Conservation (phyloP, 2,113 vertebrate species). For the Hypanus sabinus region DNA sequence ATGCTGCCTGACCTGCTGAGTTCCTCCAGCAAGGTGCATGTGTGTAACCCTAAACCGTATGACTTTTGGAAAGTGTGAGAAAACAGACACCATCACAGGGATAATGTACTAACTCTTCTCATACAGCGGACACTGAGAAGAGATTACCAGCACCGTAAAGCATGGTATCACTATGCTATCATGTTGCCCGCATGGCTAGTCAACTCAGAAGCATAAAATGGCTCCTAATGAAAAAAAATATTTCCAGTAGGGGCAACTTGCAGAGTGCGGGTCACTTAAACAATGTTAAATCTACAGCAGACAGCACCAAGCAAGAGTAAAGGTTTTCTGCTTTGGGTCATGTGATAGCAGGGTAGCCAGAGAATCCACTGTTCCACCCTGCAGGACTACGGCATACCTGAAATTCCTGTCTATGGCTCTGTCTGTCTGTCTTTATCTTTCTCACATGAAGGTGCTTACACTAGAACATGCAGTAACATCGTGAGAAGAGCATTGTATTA, state of each 20-base stretch:
- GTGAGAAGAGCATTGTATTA: neutral
- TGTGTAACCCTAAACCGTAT: too few species aligned
- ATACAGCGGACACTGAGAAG: too few species aligned
- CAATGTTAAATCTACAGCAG: neutral
- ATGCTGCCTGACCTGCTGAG: too few species aligned
- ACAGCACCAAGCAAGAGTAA: neutral
- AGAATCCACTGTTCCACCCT: neutral
- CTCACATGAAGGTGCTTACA: neutral
- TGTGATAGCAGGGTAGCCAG: neutral
- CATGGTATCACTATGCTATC: too few species aligned
- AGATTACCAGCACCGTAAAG: too few species aligned
- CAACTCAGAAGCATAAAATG: neutral
- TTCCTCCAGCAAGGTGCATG: too few species aligned
- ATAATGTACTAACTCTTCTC: too few species aligned
- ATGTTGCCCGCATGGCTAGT: too few species aligned
- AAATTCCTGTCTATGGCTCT: neutral
- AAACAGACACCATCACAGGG: too few species aligned
- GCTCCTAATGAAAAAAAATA: neutral
- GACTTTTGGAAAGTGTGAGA: too few species aligned
- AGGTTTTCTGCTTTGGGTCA: neutral
- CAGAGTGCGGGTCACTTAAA: neutral
- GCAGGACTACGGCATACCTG: neutral
- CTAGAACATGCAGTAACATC: neutral
- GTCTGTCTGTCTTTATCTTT: neutral
- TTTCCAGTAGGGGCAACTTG: neutral